Evolutionary conservation across 2,113 vertebrate species (phyloP).

Genomic region (Vimba vimba): DNA sequence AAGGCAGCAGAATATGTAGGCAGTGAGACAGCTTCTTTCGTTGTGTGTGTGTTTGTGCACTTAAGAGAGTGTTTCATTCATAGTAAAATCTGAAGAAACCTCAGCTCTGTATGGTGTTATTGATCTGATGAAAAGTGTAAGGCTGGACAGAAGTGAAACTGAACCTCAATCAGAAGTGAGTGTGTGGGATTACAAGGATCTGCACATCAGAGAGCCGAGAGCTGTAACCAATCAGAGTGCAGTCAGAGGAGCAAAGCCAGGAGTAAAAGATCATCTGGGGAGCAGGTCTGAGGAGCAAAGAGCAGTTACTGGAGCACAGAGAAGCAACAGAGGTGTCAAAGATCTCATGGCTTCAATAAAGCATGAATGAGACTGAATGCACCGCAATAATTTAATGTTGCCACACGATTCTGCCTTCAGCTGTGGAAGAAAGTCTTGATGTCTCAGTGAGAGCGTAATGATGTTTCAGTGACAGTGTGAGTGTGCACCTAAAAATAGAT

Average conservation of each 20-base stretch:
- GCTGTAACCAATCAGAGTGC: background rate
- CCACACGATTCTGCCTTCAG: constrained; percentile 7
- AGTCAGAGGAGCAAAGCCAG: background rate
- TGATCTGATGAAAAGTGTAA: constrained; percentile 13
- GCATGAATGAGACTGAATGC: background rate
- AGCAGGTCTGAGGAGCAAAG: background rate
- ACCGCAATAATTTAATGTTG: background rate
- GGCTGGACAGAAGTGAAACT: constrained; percentile 1
- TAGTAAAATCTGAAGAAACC: background rate
- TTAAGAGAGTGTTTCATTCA: constrained; percentile 6
- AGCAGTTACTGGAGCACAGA: constrained; percentile 11
- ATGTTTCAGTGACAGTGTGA: constrained; percentile 18
- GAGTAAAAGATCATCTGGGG: constrained; percentile 10
- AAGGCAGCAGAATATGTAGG: too few species aligned
- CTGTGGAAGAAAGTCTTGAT: background rate
- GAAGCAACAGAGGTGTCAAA: background rate
- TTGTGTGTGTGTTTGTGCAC: background rate
- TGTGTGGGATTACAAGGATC: constrained; percentile 13
- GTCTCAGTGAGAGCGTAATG: background rate
- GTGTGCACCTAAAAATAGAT: constrained; percentile 17
- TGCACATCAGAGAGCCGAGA: constrained; percentile 1
- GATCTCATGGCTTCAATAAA: background rate
- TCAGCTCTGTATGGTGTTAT: constrained; percentile 11
- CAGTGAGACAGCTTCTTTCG: background rate
- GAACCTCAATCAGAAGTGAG: background rate